Conservation (phyloP, 2,113 vertebrate genomes). For the Rhegmatorhina hoffmannsi region DNA sequence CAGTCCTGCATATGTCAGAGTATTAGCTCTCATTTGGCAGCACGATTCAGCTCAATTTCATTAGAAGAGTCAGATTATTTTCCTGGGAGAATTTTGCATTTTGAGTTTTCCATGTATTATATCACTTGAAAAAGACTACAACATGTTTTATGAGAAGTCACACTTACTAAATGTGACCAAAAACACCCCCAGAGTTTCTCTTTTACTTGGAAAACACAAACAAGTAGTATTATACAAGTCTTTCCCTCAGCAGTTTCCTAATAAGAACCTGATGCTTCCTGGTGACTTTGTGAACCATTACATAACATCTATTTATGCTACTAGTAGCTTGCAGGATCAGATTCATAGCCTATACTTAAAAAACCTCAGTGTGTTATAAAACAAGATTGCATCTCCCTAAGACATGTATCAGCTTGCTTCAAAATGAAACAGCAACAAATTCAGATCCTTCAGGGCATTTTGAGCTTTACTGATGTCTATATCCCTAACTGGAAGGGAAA, state of each 20-base stretch:
- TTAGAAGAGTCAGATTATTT: not conserved
- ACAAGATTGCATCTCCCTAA: slow-evolving; percentile 6
- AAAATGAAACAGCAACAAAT: not conserved
- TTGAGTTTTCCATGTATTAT: not conserved
- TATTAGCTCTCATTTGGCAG: not conserved
- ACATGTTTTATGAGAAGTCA: not conserved
- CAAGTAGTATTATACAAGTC: not conserved
- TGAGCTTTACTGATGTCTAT: not conserved
- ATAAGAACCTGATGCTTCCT: slow-evolving; percentile 37
- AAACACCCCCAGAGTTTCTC: not conserved
- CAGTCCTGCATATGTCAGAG: not conserved
- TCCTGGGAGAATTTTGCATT: not conserved
- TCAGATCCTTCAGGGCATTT: not conserved
- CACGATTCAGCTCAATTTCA: not conserved
- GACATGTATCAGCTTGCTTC: not conserved
- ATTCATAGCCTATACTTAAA: slow-evolving; percentile 42
- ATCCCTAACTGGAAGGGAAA: not conserved
- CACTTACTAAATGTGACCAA: not conserved
- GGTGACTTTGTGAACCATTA: slow-evolving; percentile 30
- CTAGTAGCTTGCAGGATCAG: slow-evolving; percentile 28
- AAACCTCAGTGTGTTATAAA: slow-evolving; percentile 30
- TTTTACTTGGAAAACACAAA: not conserved
- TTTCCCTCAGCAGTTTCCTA: not conserved
- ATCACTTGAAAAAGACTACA: not conserved
- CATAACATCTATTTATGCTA: slow-evolving; percentile 57